Base-by-base conservation (phyloP, 2,113 vertebrate species). In the Phalacrocorax aristotelis region DNA sequence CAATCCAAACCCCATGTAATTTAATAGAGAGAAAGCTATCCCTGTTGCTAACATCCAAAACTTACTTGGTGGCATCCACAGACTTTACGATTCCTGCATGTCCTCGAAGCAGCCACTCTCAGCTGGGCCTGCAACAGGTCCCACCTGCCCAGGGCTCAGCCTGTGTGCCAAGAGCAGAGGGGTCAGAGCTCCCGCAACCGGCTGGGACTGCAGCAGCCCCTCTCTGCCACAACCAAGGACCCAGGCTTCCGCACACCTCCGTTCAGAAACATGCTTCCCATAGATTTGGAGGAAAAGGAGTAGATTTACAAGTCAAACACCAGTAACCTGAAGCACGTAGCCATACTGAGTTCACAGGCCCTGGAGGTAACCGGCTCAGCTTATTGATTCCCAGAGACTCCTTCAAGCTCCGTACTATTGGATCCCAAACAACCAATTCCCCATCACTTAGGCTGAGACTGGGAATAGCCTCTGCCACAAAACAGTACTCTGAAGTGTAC, bases 231-330 rank as follows among this genome's bases (percentile, higher is more conserved):
- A 5, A 9, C 54, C 4, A 15, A 7, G 27, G 27, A 26, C 21
- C 74, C 49, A 18, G 82, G 36, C 69, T 34, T 5, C 32, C 61
- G 74, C 44, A 65, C 51, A 3, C 4, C 46, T 34, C 82, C 7
- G 0, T 3, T 27, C 29, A 8, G 8, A 12, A 21, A 22, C 2
- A 1, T 3, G n/a, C 40, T 60, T 51, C 51, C 65, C 81, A 3
- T 5, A 0, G n/a, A 8, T 11, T 6, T 9, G 20, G n/a, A 49
- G 38, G 42, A 57, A 34, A 66, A 68, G 34, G 12, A 36, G 14
- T 0, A 40, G 48, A 20, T 38, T 84, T 42, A 61, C 27, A 44
- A 86, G 68, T 2, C 75, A 30, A 83, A 18, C 7, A 7, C 2
- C 13, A 6, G 23, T 1, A 22, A n/a, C 49, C 29, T 6, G 27